Evolutionary conservation across 2,797 vertebrate species (phyloP).

Genomic region (Danio aesculapii): DNA sequence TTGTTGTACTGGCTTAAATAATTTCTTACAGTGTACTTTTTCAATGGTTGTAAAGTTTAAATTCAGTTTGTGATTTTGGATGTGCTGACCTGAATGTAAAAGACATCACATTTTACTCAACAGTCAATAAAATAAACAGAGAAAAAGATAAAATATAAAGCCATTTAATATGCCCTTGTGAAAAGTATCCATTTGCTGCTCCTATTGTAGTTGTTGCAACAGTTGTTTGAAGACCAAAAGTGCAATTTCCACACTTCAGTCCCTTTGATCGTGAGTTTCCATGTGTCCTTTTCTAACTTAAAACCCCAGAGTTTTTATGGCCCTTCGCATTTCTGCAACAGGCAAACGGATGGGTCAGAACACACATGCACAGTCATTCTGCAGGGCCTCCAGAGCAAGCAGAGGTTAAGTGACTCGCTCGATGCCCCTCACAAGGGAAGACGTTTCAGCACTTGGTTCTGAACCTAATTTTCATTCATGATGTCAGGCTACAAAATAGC

Average conservation of each 20-base stretch:
- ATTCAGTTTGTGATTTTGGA: no score
- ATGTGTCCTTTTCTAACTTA: neutral
- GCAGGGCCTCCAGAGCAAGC: neutral
- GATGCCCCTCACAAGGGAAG: neutral
- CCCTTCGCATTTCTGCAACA: neutral
- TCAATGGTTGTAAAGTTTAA: no score
- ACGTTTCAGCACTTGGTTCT: neutral
- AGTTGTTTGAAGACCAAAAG: neutral
- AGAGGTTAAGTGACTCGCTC: conserved; percentile 3
- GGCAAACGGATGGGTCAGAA: conserved; percentile 13
- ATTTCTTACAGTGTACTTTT: no score
- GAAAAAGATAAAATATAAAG: neutral
- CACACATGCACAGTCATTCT: neutral
- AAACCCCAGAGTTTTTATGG: neutral
- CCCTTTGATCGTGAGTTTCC: conserved; percentile 1
- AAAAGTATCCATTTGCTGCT: neutral
- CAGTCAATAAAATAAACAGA: neutral
- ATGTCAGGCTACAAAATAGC: conserved; percentile 8
- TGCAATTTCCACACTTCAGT: neutral
- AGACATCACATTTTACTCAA: neutral
- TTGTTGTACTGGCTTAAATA: no score
- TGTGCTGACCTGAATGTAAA: no score
- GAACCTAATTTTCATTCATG: conserved; percentile 16
- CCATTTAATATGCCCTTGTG: neutral
- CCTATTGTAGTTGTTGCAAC: no score